phyloP scores from a whole-genome alignment of 1,140 invertebrate species.

The Diploscapter pachys region DNA sequence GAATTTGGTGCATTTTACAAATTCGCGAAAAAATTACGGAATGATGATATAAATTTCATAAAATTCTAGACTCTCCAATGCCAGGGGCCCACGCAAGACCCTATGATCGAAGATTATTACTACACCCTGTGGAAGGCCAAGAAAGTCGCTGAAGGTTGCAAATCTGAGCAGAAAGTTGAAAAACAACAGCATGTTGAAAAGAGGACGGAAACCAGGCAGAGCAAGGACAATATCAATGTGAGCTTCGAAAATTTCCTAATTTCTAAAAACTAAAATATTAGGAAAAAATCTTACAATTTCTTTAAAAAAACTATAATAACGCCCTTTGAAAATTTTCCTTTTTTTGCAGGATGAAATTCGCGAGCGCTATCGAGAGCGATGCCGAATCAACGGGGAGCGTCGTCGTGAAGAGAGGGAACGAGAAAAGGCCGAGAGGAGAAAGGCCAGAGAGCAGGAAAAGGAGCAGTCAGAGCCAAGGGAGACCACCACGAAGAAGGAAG shows the following conservation, averaged over 20 bases:
- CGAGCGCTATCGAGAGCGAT: conserved; percentile 8
- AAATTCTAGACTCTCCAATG: conserved; percentile 50
- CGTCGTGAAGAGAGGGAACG: conserved; percentile 21
- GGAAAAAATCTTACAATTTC: too few relatives aligned
- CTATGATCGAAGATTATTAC: conserved; percentile 46
- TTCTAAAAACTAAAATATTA: too few relatives aligned
- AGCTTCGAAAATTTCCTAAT: background rate
- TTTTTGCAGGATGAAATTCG: background rate
- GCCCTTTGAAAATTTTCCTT: too few relatives aligned
- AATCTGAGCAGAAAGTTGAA: conserved; percentile 5
- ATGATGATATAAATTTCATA: too few relatives aligned
- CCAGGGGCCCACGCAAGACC: conserved; percentile 48
- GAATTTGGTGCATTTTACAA: too few relatives aligned
- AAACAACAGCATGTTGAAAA: background rate
- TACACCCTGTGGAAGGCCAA: conserved; percentile 46
- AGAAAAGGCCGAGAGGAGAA: background rate
- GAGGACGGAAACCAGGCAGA: background rate
- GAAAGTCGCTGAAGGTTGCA: conserved; percentile 27
- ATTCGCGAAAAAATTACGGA: too few relatives aligned
- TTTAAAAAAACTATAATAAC: too few relatives aligned
- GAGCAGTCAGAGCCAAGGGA: background rate
- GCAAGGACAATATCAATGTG: conserved; percentile 8
- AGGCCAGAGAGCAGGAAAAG: background rate
- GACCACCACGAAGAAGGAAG: conserved; percentile 6
- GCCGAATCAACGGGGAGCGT: conserved; percentile 2